Evolutionary conservation across 2,113 vertebrate species (phyloP), one percentile per base, ranked within the genome.

Genomic region (Rhinopithecus roxellana): DNA sequence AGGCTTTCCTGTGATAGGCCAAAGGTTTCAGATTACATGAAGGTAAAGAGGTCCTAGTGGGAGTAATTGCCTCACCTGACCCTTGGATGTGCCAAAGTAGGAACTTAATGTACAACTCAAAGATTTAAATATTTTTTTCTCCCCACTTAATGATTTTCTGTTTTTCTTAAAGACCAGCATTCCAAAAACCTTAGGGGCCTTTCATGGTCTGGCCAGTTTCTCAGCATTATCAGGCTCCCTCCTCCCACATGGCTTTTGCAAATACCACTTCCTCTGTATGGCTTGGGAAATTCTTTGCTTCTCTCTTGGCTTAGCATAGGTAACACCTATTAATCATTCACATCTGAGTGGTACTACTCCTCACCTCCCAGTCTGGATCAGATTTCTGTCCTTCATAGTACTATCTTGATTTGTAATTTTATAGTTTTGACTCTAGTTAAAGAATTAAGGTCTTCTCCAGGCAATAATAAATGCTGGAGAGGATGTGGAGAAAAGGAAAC

Each of bases 141-240:
- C 6, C 38, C 25, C 67, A 55, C 40, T 75, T 80, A 57, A 25
- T 81, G n/a, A 14, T 78, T 92, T 96, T 72, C 45, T 79, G 3
- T 89, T 69, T 30, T 72, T 94, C 48, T 85, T 94, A 92, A 94
- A 79, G 69, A 57, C 27, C 50, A 92, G 38, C 43, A 93, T 90
- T 96, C 85, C 50, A 40, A 61, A 89, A 83, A 70, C 38, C 35
- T 45, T n/a, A 70, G 30, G 70, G 18, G 55, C 30, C 38, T 30
- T 13, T 50, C 57, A 2, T 50, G n/a, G 43, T 93, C 20, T 86
- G 92, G 38, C n/a, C 25, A 18, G 18, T 38, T 94, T 57, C 55
- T 55, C n/a, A 85, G 30, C 35, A n/a, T 91, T 30, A 20, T 69
- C 40, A 69, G 40, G 40, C 45, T 72, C 27, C 69, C 23, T 82